Evolutionary conservation across 1,140 invertebrate species (phyloP).

Genomic region (Pseudomyrmex cubaensis): DNA sequence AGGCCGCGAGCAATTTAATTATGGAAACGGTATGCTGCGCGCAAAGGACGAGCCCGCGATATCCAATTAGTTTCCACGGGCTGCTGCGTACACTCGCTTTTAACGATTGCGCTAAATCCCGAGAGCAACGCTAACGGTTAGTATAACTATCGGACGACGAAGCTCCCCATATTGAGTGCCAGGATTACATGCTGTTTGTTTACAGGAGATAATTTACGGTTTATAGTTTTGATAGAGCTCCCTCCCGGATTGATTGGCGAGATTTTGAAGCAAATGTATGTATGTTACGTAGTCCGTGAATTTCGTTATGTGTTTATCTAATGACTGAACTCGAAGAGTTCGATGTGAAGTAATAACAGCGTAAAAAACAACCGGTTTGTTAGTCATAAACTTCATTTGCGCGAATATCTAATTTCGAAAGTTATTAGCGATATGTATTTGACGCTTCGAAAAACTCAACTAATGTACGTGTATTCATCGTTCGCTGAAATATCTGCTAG

Average conservation of each 20-base stretch:
- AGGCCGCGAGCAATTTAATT: constrained; percentile 58
- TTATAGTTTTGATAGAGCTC: too few species aligned
- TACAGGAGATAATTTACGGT: background rate
- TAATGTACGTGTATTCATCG: too few species aligned
- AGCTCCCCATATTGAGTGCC: background rate
- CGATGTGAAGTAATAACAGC: background rate
- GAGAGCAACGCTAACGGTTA: constrained; percentile 31
- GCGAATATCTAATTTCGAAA: background rate
- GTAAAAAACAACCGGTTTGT: too few species aligned
- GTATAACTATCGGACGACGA: constrained; percentile 26
- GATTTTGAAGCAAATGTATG: too few species aligned
- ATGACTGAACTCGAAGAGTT: background rate
- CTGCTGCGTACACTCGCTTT: constrained; percentile 1
- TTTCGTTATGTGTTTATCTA: too few species aligned
- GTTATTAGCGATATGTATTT: background rate
- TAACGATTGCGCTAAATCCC: constrained; percentile 29
- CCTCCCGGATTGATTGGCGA: too few species aligned
- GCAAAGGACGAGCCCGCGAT: constrained; percentile 51
- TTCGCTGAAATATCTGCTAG: too few species aligned
- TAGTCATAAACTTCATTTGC: background rate
- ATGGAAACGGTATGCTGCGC: constrained; percentile 49
- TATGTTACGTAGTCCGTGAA: too few species aligned
- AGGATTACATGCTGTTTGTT: background rate
- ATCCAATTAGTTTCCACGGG: constrained; percentile 55
- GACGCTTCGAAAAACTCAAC: background rate